Evolutionary conservation across 2,888 invertebrate species (phyloP).

Genomic region (Volucella inanis): DNA sequence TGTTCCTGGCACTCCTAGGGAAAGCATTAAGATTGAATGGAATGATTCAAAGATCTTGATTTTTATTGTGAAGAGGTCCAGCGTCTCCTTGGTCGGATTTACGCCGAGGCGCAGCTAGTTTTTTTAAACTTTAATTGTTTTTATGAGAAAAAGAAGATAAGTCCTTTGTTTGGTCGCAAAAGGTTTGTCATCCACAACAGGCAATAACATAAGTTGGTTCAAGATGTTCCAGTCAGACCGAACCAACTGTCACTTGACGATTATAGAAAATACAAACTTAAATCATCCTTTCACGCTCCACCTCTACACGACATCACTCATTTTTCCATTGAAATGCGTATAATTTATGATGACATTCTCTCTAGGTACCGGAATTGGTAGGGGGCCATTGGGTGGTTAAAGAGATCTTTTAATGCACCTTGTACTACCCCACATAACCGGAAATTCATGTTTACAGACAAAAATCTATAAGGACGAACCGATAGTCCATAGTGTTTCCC

Average conservation of each 20-base stretch:
- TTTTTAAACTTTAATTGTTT: too few species aligned
- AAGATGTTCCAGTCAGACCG: too few species aligned
- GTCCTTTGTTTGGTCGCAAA: too few species aligned
- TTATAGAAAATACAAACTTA: conserved; percentile 7
- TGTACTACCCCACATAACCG: conserved; percentile 44
- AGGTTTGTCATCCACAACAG: too few species aligned
- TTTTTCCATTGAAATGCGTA: conserved; percentile 60
- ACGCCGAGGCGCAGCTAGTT: too few species aligned
- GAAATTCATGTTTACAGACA: conserved; percentile 64
- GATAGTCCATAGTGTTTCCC: conserved; percentile 46
- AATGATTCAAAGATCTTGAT: too few species aligned
- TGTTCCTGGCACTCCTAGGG: too few species aligned
- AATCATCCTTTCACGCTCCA: conserved; percentile 15
- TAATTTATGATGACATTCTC: conserved; percentile 64
- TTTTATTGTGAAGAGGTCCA: too few species aligned
- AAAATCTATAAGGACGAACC: conserved; percentile 66
- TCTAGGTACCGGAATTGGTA: conserved; percentile 34
- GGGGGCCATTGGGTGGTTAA: conserved; percentile 14
- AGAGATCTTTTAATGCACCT: conserved; percentile 7
- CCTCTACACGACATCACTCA: conserved; percentile 43
- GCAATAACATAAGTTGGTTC: too few species aligned
- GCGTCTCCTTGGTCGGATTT: too few species aligned
- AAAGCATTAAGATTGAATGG: too few species aligned
- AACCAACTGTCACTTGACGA: conserved; percentile 35
- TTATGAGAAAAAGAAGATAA: too few species aligned